Evolutionary conservation across 2,797 vertebrate genomes (phyloP), one percentile per base, ranked within the genome.

Genomic region (Gobionotothen gibberifrons): DNA sequence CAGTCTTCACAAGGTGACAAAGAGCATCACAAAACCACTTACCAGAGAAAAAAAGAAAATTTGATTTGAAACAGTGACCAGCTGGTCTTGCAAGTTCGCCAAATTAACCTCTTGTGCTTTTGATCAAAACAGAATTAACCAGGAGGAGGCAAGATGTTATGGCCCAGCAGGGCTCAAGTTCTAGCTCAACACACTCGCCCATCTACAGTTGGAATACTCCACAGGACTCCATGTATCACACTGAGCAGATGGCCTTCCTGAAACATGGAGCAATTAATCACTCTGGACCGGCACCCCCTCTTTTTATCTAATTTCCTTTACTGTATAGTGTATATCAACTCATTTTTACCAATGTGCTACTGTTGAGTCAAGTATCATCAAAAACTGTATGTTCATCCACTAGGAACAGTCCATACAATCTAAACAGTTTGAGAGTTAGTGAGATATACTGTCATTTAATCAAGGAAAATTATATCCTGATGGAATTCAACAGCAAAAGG

Each of bases 101-200:
- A 92, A 90, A 93, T 90, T 79, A 91, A 89, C 89, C 88, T 86
- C 86, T 79, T 55, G 54, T 85, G 85, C 75, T 93, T 94, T 93
- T 92, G 91, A 93, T 93, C 84, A 91, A 94, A 94, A 94, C 83
- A 91, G 89, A 89, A 93, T 91, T 89, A 92, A 88, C 79, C 74
- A 66, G 84, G 68, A 75, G 84, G 84, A 86, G 83, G 85, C 74
- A 82, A 84, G 84, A 91, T 85, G 72, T 81, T 87, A 87, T 83
- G 82, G 83, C 89, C 79, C 87, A 91, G 90, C 86, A 69, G 81
- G 84, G 61, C 64, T 52, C 47, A 44, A 53, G 42, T 76, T 83
- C 53, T 49, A 61, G 61, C 68, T 62, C 64, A 75, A 82, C 76
- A 82, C 56, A 75, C 67, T 69, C 60, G 64, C 78, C 77, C 66